Evolutionary conservation across 2,797 vertebrate genomes (phyloP).

Genomic region (Austrolebias charrua): DNA sequence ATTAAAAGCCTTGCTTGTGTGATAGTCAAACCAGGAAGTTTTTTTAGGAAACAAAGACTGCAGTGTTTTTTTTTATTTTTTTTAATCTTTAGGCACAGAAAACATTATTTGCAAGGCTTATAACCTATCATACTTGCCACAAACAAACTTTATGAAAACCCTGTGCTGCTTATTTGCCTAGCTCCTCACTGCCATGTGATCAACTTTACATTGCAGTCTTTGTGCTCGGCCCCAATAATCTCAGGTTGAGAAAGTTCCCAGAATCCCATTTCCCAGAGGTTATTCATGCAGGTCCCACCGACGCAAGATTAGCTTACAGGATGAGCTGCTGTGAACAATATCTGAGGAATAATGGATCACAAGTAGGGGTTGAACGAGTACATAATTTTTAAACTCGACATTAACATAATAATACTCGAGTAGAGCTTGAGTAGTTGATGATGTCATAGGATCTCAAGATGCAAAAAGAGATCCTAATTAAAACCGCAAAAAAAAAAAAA

Average conservation of each 20-base stretch:
- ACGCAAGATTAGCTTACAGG: constrained; percentile 19
- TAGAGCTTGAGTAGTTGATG: too few species aligned
- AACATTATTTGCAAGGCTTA: not conserved
- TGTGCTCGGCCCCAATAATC: constrained; percentile 43
- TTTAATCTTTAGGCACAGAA: not conserved
- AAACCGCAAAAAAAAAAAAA: too few species aligned
- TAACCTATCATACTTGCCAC: constrained; percentile 2
- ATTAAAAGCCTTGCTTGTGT: constrained; percentile 49
- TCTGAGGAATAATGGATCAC: constrained; percentile 6
- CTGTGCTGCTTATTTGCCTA: constrained; percentile 52
- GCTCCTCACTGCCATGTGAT: constrained; percentile 45
- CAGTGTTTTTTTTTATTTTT: not conserved
- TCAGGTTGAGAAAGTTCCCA: constrained; percentile 50
- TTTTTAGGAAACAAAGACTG: constrained; percentile 4
- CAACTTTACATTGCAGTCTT: constrained; percentile 56
- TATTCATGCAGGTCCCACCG: constrained; percentile 20
- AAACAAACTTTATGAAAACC: constrained; percentile 33
- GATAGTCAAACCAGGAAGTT: constrained; percentile 11
- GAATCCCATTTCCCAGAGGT: constrained; percentile 28
- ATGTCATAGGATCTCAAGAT: too few species aligned
- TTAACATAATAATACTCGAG: too few species aligned
- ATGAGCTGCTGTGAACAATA: constrained; percentile 15
- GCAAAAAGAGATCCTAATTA: too few species aligned
- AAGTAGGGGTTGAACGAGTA: too few species aligned
- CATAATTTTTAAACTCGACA: too few species aligned